Evolutionary conservation across 2,797 vertebrate genomes (phyloP).

Genomic region (Pangasius larnaudii): DNA sequence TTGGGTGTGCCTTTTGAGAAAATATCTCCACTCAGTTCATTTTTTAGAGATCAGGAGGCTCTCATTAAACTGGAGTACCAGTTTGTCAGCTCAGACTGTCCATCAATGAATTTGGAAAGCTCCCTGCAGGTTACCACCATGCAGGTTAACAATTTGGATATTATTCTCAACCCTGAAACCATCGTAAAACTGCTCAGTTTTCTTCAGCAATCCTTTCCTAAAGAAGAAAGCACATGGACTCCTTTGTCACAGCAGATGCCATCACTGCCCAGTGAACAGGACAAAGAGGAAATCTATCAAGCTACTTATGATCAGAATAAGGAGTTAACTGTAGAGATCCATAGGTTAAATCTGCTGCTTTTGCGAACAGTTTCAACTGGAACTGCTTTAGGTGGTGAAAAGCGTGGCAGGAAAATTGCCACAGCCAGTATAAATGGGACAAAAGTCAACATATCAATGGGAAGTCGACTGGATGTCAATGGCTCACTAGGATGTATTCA

Average conservation of each 20-base stretch:
- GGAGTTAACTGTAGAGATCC: constrained; percentile 93
- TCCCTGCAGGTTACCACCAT: constrained; percentile 91
- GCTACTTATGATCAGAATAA: constrained; percentile 91
- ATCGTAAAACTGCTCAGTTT: constrained; percentile 95
- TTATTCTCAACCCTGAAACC: constrained; percentile 97
- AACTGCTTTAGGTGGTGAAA: constrained; percentile 81
- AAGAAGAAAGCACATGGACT: constrained; percentile 80
- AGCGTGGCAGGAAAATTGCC: constrained; percentile 92
- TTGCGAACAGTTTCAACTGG: constrained; percentile 86
- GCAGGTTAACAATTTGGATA: constrained; percentile 96
- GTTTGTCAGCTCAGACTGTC: constrained; percentile 96
- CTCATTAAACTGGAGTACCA: constrained; percentile 96
- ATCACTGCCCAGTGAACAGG: constrained; percentile 73
- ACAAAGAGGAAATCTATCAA: constrained; percentile 80
- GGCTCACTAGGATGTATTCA: constrained; percentile 94
- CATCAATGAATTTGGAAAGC: constrained; percentile 93
- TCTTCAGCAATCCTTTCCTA: constrained; percentile 96
- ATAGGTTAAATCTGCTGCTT: constrained; percentile 91
- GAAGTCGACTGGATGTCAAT: constrained; percentile 84
- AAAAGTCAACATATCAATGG: constrained; percentile 93
- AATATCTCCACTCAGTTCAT: constrained; percentile 63
- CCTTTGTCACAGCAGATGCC: constrained; percentile 62
- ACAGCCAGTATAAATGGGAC: constrained; percentile 94
- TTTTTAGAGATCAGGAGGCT: constrained; percentile 85
- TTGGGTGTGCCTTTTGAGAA: constrained; percentile 64